Evolutionary conservation across 2,797 vertebrate genomes (phyloP), one percentile per base, ranked within the genome.

Genomic region (Sphenodon punctatus): DNA sequence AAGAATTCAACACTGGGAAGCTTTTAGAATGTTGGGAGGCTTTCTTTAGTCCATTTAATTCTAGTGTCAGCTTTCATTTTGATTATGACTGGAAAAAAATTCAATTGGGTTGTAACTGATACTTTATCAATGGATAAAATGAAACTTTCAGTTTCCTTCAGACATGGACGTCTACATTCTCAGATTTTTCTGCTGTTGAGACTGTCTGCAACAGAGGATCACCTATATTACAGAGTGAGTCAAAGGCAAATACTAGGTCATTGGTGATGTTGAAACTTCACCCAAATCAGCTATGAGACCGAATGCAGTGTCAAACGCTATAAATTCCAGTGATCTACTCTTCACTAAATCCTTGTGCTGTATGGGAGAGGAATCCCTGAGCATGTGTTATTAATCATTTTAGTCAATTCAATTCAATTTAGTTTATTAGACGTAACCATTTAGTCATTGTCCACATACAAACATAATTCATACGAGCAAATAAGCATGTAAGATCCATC

Each of bases 1-100:
- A 56, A 74, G 86, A 82, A 78, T 82, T 76, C 56, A 63, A 48
- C 34, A 53, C 70, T 69, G 66, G 71, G 69, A 51, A 80, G 71
- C 79, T 80, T 49, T 42, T 74, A 69, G 56, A 89, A 78, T 79
- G 84, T 59, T 60, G 67, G 39, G 25, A 77, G 61, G 67, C 65
- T 65, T 68, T 79, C 67, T 65, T 56, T 56, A 49, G n/a, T n/a
- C n/a, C 41, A 41, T 38, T 55, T 63, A 38, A 25, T 48, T 39
- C 22, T 19, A 42, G 25, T 27, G 9, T 42, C 56, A 49, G 39
- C 77, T 66, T 80, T 73, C 61, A 74, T 59, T 69, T 60, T 60
- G 41, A 32, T 32, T 32, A 22, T 67, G 27, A 71, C 59, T 34
- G 27, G 25, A 39, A 38, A 45, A 27, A 23, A 70, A 15, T 68